Evolutionary conservation across 1,140 invertebrate species (phyloP), one percentile per base, ranked within the genome.

Genomic region (Drosophila sp.): DNA sequence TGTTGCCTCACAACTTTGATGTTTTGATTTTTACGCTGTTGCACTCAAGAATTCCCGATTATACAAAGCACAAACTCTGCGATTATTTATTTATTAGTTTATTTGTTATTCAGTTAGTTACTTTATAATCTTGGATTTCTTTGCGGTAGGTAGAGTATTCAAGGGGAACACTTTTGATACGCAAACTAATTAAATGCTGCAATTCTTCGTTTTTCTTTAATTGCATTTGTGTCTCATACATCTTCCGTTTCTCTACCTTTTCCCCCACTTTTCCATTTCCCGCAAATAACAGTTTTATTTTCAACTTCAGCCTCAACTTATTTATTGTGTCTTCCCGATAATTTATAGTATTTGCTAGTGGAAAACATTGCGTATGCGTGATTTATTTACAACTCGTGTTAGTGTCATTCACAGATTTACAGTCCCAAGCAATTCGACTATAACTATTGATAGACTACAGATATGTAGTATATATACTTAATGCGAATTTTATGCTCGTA

Each of bases 311-410:
- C 14, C 29, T 16, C 29, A 14, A 36, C 13, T 61, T 70, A 48
- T 59, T 38, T 70, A 40, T 81, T 45, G 54, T 76, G 62, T 69
- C 75, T 59, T 57, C 76, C 64, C 53, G 11, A 41, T 86, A 75
- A 86, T 86, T 86, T 86, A 86, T 86, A 46, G 81, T 81, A 82
- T 59, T 64, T 45, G 58, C 11, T 48, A 61, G 50, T 48, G 58
- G 59, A 63, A 50, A 58, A 65, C 77, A 80, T 57, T 84, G 81
- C 81, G 81, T 87, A 86, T 86, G 54, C 82, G 82, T 86, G 82
- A 86, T 87, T 86, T 86, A 86, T 86, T 36, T n/a, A 41, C 40
- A 38, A 38, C 53, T 58, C 43, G 36, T 61, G 67, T 63, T 48
- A 48, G 41, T 21, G n/a, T 16, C 53, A 43, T 66, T 32, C 40